Base-by-base conservation (phyloP, 2,113 vertebrate genomes). In the Oreochromis niloticus region DNA sequence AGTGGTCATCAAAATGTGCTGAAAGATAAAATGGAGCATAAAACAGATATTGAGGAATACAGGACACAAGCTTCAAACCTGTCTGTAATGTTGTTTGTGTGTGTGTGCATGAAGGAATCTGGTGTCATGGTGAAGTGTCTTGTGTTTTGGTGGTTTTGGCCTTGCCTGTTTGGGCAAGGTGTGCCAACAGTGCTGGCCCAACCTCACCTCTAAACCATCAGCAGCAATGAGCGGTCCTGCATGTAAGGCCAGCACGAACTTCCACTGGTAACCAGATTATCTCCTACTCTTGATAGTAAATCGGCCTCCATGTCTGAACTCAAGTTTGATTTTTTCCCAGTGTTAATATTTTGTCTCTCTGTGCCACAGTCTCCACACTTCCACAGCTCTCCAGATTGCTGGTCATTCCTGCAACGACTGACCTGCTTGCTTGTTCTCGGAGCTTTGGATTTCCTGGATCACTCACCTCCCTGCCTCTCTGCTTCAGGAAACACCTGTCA, bases 1-100 rank as follows among this genome's bases (percentile, higher is more conserved):
- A 92, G 80, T 36, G 83, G 85, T 85, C 80, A 83, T 91, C 88
- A 91, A 87, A 57, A 19, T 34, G 73, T n/a, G 13, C 85, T 19
- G 48, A 61, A 81, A 90, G 82, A 92, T 91, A 93, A 93, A 94
- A 55, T 3, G 63, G 63, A 12, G 43, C 85, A 88, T 90, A 89
- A 92, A 91, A 80, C 17, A 79, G 80, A 87, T 92, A 73, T 87
- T 81, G 85, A 88, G 66, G 88, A 86, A 84, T 82, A 80, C 27
- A 85, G 48, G 83, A 87, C 56, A 79, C 66, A 78, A 24, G 66
- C 39, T 92, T 85, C 82, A 59, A 55, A 81, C 61, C 57, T 68
- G 55, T 91, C 63, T 55, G 54, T 73, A 17, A 81, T 16, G 56
- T 71, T 16, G 56, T 71, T 55, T 57, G 66, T 66, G 24, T 55